Base-by-base conservation (phyloP, 1,140 invertebrate genomes). In the Psilanteris sp. region DNA sequence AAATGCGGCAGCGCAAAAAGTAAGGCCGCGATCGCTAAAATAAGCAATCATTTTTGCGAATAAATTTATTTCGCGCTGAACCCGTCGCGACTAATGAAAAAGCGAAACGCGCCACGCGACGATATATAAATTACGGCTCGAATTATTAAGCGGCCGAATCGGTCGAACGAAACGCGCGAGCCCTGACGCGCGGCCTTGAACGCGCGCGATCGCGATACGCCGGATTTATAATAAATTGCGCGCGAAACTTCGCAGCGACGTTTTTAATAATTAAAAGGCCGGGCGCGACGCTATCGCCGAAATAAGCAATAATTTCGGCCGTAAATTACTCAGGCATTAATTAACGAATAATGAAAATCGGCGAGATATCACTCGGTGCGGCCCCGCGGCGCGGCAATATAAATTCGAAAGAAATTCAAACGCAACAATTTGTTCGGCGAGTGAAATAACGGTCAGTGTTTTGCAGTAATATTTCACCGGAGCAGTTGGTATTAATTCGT, bases 401-500 rank as follows among this genome's bases (percentile, higher is more conserved):
- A 82, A 83, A 83, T 83, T 83, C 71, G 62, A 75, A 81, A 81
- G 78, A 81, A 81, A 81, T 78, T 80, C 78, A 79, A 74, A 73
- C 70, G 67, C 75, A 79, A 79, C 81, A 83, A 83, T 81, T 83
- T 82, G 79, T 80, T 78, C 81, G 71, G 36, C 78, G 61, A 62
- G 70, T 81, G 85, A 87, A 87, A 88, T 88, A 88, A 87, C 86
- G 85, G 83, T 86, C 85, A 85, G 83, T 86, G 87, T 88, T 88
- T 88, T 87, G 84, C 83, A 87, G 87, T 85, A 88, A 88, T 88
- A 88, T 88, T 88, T 88, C 86, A 88, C 84, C 81, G 86, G 81
- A 87, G 87, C 87, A 88, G 87, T 88, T 88, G 87, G 86, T 88
- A 88, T 88, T 88, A 88, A 88, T 88, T 87, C 86, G 87, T 88